Percentiles rank a stretch among this genome's conserved stretches.
phyloP scores from a whole-genome alignment of 2,113 vertebrate species.

The Spea multiplicata region DNA sequence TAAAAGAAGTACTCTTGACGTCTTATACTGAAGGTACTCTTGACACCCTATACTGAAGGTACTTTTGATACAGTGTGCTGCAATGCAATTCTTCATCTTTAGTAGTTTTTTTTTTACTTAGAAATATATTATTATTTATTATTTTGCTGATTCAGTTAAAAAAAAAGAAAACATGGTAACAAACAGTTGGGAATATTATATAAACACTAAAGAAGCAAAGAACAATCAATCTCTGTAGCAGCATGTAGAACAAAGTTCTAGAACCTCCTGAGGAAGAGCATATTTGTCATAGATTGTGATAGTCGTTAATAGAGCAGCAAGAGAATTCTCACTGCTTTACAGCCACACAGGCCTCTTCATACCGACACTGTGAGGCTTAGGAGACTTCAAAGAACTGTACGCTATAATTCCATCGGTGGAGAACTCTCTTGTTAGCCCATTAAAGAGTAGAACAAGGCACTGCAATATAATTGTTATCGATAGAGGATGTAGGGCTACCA shows the following conservation, averaged over 20 bases:
- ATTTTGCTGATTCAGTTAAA: too few species aligned
- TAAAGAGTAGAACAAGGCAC: not conserved
- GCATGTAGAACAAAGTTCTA: not conserved
- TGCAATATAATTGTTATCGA: not conserved
- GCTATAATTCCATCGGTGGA: conserved; percentile 6
- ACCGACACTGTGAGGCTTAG: not conserved
- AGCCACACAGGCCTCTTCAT: conserved; percentile 21
- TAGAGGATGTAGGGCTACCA: not conserved
- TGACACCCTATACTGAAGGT: too few species aligned
- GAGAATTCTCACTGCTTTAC: conserved; percentile 17
- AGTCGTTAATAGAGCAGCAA: conserved; percentile 14
- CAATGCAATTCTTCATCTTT: too few species aligned
- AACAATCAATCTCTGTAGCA: conserved; percentile 23
- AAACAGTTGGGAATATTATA: not conserved
- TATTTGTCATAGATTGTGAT: conserved; percentile 35
- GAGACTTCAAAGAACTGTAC: not conserved
- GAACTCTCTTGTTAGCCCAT: conserved; percentile 7
- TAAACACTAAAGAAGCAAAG: not conserved
- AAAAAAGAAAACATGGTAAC: not conserved
- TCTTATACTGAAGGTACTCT: too few species aligned
- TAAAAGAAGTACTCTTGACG: too few species aligned
- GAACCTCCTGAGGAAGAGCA: conserved; percentile 29
- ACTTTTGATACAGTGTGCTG: too few species aligned
- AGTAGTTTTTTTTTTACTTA: too few species aligned
- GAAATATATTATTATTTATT: too few species aligned